Base-by-base conservation (phyloP, 2,113 vertebrate species). In the Polyodon spathula region DNA sequence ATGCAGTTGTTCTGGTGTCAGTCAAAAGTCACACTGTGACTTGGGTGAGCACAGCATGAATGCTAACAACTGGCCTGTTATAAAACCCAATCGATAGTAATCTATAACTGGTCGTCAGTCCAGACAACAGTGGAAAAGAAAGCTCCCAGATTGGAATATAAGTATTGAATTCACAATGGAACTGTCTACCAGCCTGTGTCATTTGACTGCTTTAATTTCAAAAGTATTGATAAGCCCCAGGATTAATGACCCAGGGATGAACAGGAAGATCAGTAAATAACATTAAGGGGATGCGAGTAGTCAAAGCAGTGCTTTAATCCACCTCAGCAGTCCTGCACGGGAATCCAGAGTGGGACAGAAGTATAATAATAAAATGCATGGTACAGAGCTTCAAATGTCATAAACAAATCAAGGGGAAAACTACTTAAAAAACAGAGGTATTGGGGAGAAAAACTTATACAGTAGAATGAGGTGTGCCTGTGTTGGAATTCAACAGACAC, bases 71-170 rank as follows among this genome's bases (percentile, higher is more conserved):
- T 37, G 53, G 70, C 57, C 37, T 70, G 66, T 75, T 66, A 73
- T 59, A 70, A 73, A 69, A 68, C 67, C 65, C 77, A 78, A 84
- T 84, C 80, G 78, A 84, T 84, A 81, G 71, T 72, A 76, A 77
- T 82, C 73, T 73, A 73, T 72, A 69, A 56, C 60, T 62, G 60
- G 72, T 73, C 73, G 77, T 77, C 74, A 79, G 78, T 81, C 76
- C 63, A 66, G 52, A 64, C 66, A 62, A 68, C 66, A 54, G 72
- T 9, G 15, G 65, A 76, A 51, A 62, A 37, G 54, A 42, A 64
- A 58, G 68, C 69, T 70, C 73, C 70, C 66, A 74, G 70, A 79
- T 76, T 63, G 77, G 59, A 41, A 52, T 10, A 55, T 55, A 55
- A 10, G 6, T 55, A 55, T 37, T 55, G 53, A 55, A 55, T 55